A percentile compares a stretch with the other conserved stretches of the same genome.
Evolutionary conservation across 1,140 invertebrate genomes (phyloP).

Genomic region (Pachyrhynchus sulphureomaculatus): DNA sequence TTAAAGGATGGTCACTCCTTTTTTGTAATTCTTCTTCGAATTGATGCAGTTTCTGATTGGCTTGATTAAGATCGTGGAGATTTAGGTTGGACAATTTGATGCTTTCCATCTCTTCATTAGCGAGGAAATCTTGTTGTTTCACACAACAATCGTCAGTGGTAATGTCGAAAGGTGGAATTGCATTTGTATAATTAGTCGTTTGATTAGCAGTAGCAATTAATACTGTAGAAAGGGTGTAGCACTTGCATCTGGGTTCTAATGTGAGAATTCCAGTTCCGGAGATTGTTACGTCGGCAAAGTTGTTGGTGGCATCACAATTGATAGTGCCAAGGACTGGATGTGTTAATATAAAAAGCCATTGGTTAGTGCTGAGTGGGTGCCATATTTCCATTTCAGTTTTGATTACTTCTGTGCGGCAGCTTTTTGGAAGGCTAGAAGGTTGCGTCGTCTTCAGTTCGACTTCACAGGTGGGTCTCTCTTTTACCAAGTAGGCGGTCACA

Average conservation of each 20-base stretch:
- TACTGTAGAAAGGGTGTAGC: slow-evolving; percentile 7
- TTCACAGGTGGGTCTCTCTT: slow-evolving; percentile 1
- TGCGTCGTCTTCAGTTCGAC: background rate
- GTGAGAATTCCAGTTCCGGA: background rate
- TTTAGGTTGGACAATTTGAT: slow-evolving; percentile 2
- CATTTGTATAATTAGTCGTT: slow-evolving; percentile 6
- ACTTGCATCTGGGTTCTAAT: slow-evolving; percentile 1
- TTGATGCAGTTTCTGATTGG: too few relatives aligned
- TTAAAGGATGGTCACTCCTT: too few relatives aligned
- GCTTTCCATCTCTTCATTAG: background rate
- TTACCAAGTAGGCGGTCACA: background rate
- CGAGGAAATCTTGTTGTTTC: background rate
- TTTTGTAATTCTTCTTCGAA: too few relatives aligned
- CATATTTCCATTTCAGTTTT: slow-evolving; percentile 1
- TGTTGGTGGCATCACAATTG: background rate
- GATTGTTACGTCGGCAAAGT: background rate
- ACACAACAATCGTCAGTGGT: slow-evolving; percentile 8
- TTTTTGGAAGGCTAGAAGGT: background rate
- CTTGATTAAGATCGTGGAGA: background rate
- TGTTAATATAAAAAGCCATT: slow-evolving; percentile 1
- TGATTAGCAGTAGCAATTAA: background rate
- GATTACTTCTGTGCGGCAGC: background rate
- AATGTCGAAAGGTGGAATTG: slow-evolving; percentile 2
- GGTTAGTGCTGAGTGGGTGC: background rate
- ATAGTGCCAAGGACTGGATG: background rate